These are phyloP conservation scores for Oreochromis grahami DNA, from an alignment of 2,797 vertebrate species.

Conservation along the genomic window DNA sequence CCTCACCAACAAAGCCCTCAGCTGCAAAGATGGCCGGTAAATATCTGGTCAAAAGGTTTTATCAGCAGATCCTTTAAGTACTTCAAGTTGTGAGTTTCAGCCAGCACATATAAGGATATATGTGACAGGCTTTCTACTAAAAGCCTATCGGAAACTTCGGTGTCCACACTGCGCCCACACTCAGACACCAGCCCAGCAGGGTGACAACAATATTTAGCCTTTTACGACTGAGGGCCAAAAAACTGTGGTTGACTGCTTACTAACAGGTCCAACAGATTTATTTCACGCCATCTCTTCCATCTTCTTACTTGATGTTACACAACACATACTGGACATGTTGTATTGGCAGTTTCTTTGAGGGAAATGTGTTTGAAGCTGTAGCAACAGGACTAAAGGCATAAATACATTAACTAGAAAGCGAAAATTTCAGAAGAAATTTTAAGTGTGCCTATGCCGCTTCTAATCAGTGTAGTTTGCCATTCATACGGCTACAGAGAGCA, in stretches of 20 bases:
- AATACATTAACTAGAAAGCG: neutral
- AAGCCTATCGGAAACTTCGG: fast-evolving
- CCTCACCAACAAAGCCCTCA: neutral
- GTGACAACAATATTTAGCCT: neutral
- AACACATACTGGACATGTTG: neutral
- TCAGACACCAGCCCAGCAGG: neutral
- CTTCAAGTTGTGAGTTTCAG: neutral
- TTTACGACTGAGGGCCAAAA: fast-evolving
- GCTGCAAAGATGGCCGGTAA: neutral
- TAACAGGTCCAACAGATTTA: neutral
- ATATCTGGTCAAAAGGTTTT: neutral
- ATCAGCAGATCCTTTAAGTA: neutral
- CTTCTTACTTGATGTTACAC: neutral
- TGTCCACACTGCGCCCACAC: neutral
- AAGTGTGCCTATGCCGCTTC: too few relatives aligned
- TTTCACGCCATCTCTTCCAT: neutral
- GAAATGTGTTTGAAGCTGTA: neutral
- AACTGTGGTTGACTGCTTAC: neutral
- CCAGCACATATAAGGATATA: neutral
- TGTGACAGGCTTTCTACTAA: neutral
- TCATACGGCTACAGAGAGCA: too few relatives aligned
- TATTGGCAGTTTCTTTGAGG: neutral
- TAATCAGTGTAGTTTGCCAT: too few relatives aligned
- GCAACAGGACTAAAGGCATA: neutral
- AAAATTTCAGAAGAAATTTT: too few relatives aligned